phyloP scores from a whole-genome alignment of 2,888 invertebrate genomes.

The Hoplodrina blanda region DNA sequence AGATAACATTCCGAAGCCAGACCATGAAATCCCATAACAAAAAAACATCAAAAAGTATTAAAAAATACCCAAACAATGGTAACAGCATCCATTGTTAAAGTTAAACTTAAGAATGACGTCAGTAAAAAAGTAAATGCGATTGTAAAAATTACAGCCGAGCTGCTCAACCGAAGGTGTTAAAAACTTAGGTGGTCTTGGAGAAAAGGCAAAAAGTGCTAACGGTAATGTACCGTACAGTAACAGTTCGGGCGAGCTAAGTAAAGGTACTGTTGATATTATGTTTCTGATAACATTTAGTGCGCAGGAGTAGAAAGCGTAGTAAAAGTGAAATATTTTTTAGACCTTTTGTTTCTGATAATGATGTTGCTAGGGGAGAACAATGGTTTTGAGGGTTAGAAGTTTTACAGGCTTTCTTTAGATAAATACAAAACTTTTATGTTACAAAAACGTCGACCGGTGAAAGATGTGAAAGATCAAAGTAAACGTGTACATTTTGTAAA shows the following conservation, averaged over 20 bases:
- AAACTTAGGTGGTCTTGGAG: conserved; percentile 67
- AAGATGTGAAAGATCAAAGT: not conserved
- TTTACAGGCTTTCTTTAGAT: conserved; percentile 8
- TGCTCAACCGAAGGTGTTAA: conserved; percentile 56
- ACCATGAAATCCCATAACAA: conserved; percentile 15
- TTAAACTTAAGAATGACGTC: conserved; percentile 53
- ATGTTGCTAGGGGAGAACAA: conserved; percentile 25
- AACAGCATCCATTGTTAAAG: conserved; percentile 51
- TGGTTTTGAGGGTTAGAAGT: conserved; percentile 13
- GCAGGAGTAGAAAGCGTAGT: conserved; percentile 39
- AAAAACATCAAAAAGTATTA: conserved; percentile 29
- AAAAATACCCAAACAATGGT: conserved; percentile 47
- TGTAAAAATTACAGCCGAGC: conserved; percentile 54
- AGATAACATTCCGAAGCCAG: conserved; percentile 18
- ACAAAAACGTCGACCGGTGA: not conserved
- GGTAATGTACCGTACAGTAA: conserved; percentile 67
- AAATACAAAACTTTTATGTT: not conserved
- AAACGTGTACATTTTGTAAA: not conserved
- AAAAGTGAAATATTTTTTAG: conserved; percentile 42
- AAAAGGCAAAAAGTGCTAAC: conserved; percentile 65
- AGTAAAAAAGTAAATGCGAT: conserved; percentile 56
- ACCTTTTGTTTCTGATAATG: conserved; percentile 34
- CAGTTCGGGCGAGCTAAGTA: conserved; percentile 52
- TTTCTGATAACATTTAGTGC: conserved; percentile 59
- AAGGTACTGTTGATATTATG: conserved; percentile 57